Percentiles rank a stretch among this genome's conserved stretches.
Conservation (phyloP, 2,797 vertebrate species). For the Sternarchorhynchus goeldii region DNA sequence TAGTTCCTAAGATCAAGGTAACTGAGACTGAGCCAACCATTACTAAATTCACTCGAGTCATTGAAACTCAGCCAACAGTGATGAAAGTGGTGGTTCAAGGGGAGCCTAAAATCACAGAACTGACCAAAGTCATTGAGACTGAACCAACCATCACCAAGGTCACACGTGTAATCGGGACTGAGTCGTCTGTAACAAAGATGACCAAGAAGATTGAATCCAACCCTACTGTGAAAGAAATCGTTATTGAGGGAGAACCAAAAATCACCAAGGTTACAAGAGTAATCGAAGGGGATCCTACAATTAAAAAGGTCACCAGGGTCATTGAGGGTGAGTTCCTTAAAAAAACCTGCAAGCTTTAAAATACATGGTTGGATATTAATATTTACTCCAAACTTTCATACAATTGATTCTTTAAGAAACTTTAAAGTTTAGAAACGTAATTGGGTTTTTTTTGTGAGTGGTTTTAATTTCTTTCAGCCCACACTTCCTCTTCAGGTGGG, state of each 20-base stretch:
- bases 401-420: neutral
- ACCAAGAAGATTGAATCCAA: slow-evolving; percentile 71
- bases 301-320: slow-evolving; percentile 45
- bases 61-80: slow-evolving; percentile 71
- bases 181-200: slow-evolving; percentile 59
- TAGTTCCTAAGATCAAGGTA: slow-evolving; percentile 71
- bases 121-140: slow-evolving; percentile 76
- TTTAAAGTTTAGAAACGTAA: neutral
- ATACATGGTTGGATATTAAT: too few species aligned
- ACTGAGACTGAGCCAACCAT: slow-evolving; percentile 71
- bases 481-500: slow-evolving; percentile 58
- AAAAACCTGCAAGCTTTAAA: neutral
- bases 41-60: slow-evolving; percentile 73
- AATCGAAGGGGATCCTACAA: slow-evolving; percentile 28
- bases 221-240: slow-evolving; percentile 51
- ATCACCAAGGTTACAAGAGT: slow-evolving; percentile 52
- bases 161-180: slow-evolving; percentile 70
- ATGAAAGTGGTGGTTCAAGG: slow-evolving; percentile 73
- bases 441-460: neutral
- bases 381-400: neutral
- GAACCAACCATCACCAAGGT: slow-evolving; percentile 68
- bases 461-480: slow-evolving; percentile 51
- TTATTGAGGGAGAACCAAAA: slow-evolving; percentile 73
- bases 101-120: slow-evolving; percentile 73
- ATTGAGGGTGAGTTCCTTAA: slow-evolving; percentile 61